Conservation (phyloP, 2,797 vertebrate genomes). For the Lateolabrax maculatus region DNA sequence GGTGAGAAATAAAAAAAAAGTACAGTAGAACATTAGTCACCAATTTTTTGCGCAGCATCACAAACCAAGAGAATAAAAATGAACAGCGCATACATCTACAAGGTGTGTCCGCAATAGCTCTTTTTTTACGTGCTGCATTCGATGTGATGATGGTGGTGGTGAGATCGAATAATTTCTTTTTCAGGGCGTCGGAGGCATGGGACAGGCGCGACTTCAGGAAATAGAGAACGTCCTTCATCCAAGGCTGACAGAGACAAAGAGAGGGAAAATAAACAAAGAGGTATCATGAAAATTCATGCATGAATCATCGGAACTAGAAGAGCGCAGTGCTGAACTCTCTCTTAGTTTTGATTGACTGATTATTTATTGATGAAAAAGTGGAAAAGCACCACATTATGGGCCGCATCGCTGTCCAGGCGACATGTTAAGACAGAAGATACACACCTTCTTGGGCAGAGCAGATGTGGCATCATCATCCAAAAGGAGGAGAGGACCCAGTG, state of each 20-base stretch:
- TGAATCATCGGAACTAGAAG: background rate
- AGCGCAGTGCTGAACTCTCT: background rate
- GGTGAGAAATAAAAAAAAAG: background rate
- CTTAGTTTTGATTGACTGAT: background rate
- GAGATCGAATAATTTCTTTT: conserved; percentile 73
- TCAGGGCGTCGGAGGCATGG: conserved; percentile 39
- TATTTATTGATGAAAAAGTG: conserved; percentile 1
- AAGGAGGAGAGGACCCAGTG: conserved; percentile 73
- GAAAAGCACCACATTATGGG: background rate
- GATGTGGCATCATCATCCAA: conserved; percentile 59
- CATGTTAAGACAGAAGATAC: background rate
- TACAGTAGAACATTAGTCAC: background rate
- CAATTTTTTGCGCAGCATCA: background rate
- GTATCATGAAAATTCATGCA: background rate
- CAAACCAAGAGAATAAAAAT: background rate
- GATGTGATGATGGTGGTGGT: background rate
- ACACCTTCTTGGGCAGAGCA: conserved; percentile 72
- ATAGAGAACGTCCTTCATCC: conserved; percentile 73
- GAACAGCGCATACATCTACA: background rate
- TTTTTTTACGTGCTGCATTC: conserved; percentile 30
- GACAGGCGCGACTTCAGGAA: conserved; percentile 54
- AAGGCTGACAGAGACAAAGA: conserved; percentile 64
- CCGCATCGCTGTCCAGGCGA: background rate
- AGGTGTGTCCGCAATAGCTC: conserved; percentile 58
- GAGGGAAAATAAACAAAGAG: background rate